Base-by-base conservation (phyloP, 2,797 vertebrate genomes). In the Coregonus suidteri region DNA sequence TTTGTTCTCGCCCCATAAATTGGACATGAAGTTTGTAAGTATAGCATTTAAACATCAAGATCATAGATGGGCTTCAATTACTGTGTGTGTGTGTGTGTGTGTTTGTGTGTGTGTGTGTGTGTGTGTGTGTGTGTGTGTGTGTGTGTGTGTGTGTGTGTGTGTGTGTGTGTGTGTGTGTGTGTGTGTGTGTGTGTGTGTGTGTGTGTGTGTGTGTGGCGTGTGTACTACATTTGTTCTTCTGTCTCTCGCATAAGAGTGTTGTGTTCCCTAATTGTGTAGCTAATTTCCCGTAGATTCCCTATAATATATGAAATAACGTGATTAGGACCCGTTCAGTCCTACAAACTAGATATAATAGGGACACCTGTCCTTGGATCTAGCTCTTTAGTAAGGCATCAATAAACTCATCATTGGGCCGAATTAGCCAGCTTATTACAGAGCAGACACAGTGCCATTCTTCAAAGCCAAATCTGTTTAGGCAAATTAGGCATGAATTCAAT, bases 401-500 rank as follows among this genome's bases (percentile, higher is more conserved):
- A 93, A 94, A 93, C 94, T 96, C 95, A 95, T 6, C 94, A 95
- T 93, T 95, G 94, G 25, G 94, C 93, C 93, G 94, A 96, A 96
- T 96, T 95, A 96, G 94, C 92, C 92, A 88, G 92, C 94, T 95
- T 95, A 95, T 95, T 94, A 95, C 95, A 94, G 93, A 93, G 91
- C 93, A 93, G 93, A 93, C 92, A 92, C 93, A 92, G 90, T 90
- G 91, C 92, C 89, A 84, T 93, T 94, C 95, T 94, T 94, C 93
- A 79, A 88, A 81, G 88, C 89, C 93, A 96, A 95, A 96, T 96
- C 94, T 96, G 95, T 95, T 97, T 95, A 95, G 96, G 95, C 94
- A 95, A 96, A 96, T 96, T 91, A 92, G 91, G 90, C 94, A 93
- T 95, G 94, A 97, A 96, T 95, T 93, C 91, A 94, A 93, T 94